phyloP scores from a whole-genome alignment of 2,888 invertebrate species.

The Epiblema foenella region DNA sequence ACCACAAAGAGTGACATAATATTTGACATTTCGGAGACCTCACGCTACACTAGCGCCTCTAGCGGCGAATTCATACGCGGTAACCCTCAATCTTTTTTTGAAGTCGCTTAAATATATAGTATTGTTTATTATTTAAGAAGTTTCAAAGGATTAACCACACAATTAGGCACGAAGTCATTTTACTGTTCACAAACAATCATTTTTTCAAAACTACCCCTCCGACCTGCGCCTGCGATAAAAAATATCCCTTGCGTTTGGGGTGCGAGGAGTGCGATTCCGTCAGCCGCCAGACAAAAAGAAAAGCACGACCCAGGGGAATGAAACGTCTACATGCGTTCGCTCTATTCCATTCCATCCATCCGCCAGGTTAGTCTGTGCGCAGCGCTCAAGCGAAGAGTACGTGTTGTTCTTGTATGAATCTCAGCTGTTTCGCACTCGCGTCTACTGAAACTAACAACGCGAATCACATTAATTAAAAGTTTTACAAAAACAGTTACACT shows the following conservation, averaged over 20 bases:
- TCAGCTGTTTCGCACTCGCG: conserved; percentile 73
- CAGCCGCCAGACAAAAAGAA: conserved; percentile 52
- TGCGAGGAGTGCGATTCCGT: conserved; percentile 46
- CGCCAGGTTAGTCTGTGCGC: conserved; percentile 75
- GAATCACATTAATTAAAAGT: conserved; percentile 48
- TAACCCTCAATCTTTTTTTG: too few relatives aligned
- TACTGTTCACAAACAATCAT: conserved; percentile 32
- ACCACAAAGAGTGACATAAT: too few relatives aligned
- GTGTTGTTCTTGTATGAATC: conserved; percentile 55
- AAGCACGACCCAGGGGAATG: conserved; percentile 46
- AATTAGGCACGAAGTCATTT: conserved; percentile 22
- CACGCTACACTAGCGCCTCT: too few relatives aligned
- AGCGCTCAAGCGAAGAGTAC: conserved; percentile 59
- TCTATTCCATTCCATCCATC: conserved; percentile 50
- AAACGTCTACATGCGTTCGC: conserved; percentile 40
- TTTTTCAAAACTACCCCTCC: conserved; percentile 50
- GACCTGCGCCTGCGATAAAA: conserved; percentile 50
- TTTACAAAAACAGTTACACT: conserved; percentile 41
- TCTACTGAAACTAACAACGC: conserved; percentile 57
- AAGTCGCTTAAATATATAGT: neutral
- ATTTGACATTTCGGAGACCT: too few relatives aligned
- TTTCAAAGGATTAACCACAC: conserved; percentile 7
- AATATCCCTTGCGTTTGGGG: conserved; percentile 35
- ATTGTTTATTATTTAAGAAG: conserved; percentile 3
- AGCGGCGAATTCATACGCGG: too few relatives aligned